These are phyloP conservation scores for Taphrorychus bicolor DNA, from an alignment of 2,888 invertebrate genomes.

Conservation along the genomic window DNA sequence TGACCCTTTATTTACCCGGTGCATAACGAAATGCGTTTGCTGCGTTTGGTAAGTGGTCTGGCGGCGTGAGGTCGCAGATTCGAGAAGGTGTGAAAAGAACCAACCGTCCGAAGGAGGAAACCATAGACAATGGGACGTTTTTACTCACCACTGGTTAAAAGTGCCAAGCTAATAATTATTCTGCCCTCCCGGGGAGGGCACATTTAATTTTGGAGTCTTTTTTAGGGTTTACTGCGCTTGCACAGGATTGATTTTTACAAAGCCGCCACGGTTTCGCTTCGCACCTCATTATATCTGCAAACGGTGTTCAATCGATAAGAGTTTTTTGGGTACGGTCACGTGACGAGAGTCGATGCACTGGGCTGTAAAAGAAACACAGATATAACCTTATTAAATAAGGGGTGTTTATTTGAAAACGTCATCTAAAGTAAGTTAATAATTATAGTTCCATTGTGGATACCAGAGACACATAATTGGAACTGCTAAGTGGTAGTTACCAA, in stretches of 20 bases:
- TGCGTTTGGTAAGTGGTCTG: conserved; percentile 13
- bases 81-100: conserved; percentile 12
- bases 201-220: background rate
- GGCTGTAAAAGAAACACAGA: too few species aligned
- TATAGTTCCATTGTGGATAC: too few species aligned
- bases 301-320: background rate
- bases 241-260: conserved; percentile 2
- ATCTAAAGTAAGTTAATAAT: too few species aligned
- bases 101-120: background rate
- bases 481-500: too few species aligned
- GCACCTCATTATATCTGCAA: conserved; percentile 1
- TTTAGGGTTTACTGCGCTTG: conserved; percentile 4
- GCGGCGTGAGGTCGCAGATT: conserved; percentile 12
- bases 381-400: too few species aligned
- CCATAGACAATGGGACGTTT: background rate
- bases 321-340: too few species aligned
- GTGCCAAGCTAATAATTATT: background rate
- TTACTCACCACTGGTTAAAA: background rate
- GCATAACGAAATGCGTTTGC: conserved; percentile 8
- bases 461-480: too few species aligned
- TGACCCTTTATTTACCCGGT: conserved; percentile 2
- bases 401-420: too few species aligned
- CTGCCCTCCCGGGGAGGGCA: background rate
- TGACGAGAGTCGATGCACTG: too few species aligned
- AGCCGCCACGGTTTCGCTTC: background rate